Conservation (phyloP, 2,888 invertebrate genomes). For the Cheiracanthium punctorium region DNA sequence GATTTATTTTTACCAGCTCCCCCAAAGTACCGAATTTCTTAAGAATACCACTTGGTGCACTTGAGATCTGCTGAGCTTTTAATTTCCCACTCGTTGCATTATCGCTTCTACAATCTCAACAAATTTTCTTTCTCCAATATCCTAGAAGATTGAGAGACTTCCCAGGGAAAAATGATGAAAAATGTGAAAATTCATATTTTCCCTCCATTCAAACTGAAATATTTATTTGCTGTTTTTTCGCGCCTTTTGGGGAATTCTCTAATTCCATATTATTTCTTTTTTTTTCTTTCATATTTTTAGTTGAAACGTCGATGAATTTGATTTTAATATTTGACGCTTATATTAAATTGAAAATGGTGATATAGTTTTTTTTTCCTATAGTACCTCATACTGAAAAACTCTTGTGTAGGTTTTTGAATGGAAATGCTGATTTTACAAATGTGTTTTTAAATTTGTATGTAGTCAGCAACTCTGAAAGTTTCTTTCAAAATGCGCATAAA, state of each 20-base stretch:
- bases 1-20: neutral
- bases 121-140: neutral
- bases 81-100: neutral
- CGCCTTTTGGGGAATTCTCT: neutral
- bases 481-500: too few species aligned
- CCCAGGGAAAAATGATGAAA: neutral
- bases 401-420: too few species aligned
- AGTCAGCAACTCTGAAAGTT: too few species aligned
- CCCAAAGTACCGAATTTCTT: neutral
- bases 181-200: neutral
- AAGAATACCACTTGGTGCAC: neutral
- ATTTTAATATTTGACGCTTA: neutral
- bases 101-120: neutral
- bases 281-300: neutral
- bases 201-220: slow-evolving; percentile 2
- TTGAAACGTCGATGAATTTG: neutral
- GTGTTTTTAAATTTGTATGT: too few species aligned
- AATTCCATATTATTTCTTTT: neutral
- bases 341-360: neutral
- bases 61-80: slow-evolving; percentile 3
- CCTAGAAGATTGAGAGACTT: neutral
- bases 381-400: too few species aligned
- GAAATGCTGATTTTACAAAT: too few species aligned
- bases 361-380: neutral
- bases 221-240: neutral